Conservation (phyloP, 2,113 vertebrate genomes). For the Onychorhynchus coronatus region DNA sequence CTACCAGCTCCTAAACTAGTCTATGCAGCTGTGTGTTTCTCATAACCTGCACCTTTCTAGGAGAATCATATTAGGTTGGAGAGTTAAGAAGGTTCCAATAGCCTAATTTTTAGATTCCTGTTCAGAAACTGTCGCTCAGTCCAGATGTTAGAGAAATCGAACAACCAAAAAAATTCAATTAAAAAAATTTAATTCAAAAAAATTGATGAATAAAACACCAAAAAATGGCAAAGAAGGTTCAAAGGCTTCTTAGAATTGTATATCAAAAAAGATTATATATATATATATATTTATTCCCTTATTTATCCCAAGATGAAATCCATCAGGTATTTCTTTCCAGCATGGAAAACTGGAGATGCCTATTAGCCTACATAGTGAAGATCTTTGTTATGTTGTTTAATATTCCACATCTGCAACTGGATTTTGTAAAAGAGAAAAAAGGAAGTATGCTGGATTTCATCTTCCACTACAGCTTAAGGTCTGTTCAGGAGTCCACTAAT, state of each 20-base stretch:
- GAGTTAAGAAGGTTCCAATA: background rate
- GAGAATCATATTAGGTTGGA: background rate
- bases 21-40: background rate
- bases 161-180: background rate
- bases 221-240: background rate
- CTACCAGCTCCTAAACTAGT: background rate
- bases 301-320: background rate
- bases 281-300: background rate
- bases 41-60: background rate
- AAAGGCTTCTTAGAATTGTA: background rate
- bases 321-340: background rate
- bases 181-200: accelerated
- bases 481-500: background rate
- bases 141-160: background rate
- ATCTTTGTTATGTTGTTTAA: background rate
- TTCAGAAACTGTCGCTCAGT: background rate
- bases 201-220: background rate
- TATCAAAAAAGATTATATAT: background rate
- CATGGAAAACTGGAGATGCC: background rate
- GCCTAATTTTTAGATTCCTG: background rate
- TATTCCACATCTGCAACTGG: background rate
- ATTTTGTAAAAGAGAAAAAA: background rate
- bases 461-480: background rate
- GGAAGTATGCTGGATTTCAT: background rate
- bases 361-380: background rate